phyloP scores from a whole-genome alignment of 2,113 vertebrate genomes.

The Lepisosteus osseus region DNA sequence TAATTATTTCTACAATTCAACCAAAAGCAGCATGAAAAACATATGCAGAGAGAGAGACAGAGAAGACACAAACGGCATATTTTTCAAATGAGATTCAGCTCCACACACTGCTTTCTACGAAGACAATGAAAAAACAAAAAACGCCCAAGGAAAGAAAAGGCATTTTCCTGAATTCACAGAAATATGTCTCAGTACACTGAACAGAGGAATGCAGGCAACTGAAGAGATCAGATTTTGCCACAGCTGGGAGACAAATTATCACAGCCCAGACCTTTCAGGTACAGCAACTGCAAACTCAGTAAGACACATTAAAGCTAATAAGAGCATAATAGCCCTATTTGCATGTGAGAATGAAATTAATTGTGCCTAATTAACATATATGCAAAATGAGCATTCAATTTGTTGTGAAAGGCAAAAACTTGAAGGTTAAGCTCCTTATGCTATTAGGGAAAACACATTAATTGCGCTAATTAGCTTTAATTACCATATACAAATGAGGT shows the following conservation, averaged over 20 bases:
- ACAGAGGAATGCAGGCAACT: too few relatives aligned
- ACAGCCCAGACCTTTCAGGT: not conserved
- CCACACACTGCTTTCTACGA: not conserved
- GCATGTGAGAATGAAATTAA: not conserved
- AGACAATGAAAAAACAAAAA: not conserved
- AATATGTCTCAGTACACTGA: too few relatives aligned
- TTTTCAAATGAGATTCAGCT: not conserved
- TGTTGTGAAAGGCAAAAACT: conserved; percentile 3
- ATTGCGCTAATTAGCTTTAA: conserved; percentile 2
- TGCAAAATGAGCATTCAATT: not conserved
- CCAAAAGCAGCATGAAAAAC: too few relatives aligned
- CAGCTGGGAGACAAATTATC: too few relatives aligned
- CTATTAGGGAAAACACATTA: conserved; percentile 6
- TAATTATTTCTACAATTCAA: not conserved
- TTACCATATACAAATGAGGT: conserved; percentile 12
- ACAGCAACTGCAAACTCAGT: not conserved
- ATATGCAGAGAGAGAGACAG: not conserved
- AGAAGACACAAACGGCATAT: not conserved
- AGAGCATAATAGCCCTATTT: conserved; percentile 1
- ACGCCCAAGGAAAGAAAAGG: too few relatives aligned
- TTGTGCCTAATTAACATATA: conserved; percentile 4
- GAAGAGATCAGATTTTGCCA: too few relatives aligned
- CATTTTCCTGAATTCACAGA: too few relatives aligned
- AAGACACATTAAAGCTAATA: not conserved
- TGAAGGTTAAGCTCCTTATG: not conserved